Percentiles rank a stretch among this genome's conserved stretches.
phyloP scores from a whole-genome alignment of 2,797 vertebrate genomes.

The Urosaurus nigricauda region DNA sequence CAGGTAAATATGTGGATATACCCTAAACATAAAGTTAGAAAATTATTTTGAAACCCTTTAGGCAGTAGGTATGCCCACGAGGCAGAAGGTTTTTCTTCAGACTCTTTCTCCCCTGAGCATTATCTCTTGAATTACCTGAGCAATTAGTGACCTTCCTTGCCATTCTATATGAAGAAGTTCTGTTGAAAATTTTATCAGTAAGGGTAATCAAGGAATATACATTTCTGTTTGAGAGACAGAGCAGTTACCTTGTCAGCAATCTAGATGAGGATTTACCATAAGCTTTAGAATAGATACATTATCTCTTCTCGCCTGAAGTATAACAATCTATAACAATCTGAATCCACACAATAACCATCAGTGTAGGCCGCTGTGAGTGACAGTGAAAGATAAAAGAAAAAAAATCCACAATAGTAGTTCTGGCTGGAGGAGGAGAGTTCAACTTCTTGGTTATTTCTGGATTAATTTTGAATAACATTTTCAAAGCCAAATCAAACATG shows the following conservation, averaged over 20 bases:
- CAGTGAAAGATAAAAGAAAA: neutral
- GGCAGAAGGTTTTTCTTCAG: neutral
- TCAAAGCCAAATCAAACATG: neutral
- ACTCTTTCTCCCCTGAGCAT: neutral
- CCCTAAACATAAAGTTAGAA: neutral
- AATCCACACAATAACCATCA: too few species aligned
- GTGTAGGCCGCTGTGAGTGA: too few species aligned
- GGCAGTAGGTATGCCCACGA: neutral
- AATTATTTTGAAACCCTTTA: neutral
- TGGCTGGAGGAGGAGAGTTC: neutral
- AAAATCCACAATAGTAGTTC: neutral
- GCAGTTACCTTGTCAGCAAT: neutral
- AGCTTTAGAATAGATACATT: neutral
- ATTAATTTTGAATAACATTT: neutral
- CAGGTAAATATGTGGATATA: neutral
- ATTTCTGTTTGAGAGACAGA: neutral
- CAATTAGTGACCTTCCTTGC: neutral
- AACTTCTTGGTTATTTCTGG: neutral
- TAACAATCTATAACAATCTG: too few species aligned
- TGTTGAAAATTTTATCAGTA: slow-evolving; percentile 13
- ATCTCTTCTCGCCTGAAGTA: neutral
- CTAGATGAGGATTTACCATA: neutral
- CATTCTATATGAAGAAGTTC: neutral
- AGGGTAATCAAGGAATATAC: neutral
- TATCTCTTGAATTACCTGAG: neutral